A percentile compares a stretch with the other conserved stretches of the same genome.
Evolutionary conservation across 2,888 invertebrate species (phyloP).

Genomic region (Catocala fraxini): DNA sequence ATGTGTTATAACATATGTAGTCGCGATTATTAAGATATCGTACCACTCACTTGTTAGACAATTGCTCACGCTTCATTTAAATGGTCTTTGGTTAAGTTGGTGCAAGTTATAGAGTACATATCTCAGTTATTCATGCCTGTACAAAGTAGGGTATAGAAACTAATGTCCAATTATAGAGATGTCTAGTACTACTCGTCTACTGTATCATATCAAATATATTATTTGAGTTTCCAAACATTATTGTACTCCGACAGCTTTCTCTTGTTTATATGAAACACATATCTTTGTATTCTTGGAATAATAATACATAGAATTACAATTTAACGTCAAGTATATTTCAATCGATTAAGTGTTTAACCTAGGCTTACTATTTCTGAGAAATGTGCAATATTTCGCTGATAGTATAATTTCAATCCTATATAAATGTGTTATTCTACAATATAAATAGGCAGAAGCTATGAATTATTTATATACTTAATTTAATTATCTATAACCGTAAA

Average conservation of each 20-base stretch:
- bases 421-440: too few relatives aligned
- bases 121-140: slow-evolving; percentile 11
- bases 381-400: too few relatives aligned
- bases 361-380: too few relatives aligned
- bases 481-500: too few relatives aligned
- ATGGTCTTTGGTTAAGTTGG: slow-evolving; percentile 29
- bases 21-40: slow-evolving; percentile 39
- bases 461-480: too few relatives aligned
- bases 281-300: too few relatives aligned
- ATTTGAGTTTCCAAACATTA: not conserved
- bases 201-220: slow-evolving; percentile 6
- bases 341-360: too few relatives aligned
- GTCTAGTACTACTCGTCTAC: not conserved
- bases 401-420: too few relatives aligned
- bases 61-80: slow-evolving; percentile 45
- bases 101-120: slow-evolving; percentile 25
- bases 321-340: too few relatives aligned
- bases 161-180: slow-evolving; percentile 7
- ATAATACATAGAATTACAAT: too few relatives aligned
- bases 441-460: too few relatives aligned
- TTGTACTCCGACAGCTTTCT: not conserved
- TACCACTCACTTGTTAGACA: slow-evolving; percentile 39
- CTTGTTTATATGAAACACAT: too few relatives aligned
- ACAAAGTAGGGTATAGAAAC: slow-evolving; percentile 9
- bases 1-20: slow-evolving; percentile 15